These are phyloP conservation scores for Centropus bengalensis DNA, from an alignment of 2,113 vertebrate genomes.

Conservation along the genomic window DNA sequence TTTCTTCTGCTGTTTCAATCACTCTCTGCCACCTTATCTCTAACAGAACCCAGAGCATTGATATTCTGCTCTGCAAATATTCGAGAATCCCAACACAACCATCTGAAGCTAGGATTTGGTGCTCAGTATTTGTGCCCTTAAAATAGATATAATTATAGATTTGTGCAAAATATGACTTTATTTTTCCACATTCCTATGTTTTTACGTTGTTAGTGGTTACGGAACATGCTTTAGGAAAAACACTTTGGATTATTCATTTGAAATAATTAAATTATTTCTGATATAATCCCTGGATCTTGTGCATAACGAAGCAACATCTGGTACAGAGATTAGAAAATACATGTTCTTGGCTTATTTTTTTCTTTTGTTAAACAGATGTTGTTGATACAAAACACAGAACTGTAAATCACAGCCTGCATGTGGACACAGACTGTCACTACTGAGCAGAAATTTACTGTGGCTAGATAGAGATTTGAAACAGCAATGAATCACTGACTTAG, in stretches of 20 bases:
- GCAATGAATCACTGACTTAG: constrained; percentile 52
- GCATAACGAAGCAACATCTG: constrained; percentile 49
- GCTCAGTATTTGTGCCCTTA: neutral
- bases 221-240: constrained; percentile 22
- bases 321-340: constrained; percentile 42
- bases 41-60: neutral
- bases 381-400: constrained; percentile 54
- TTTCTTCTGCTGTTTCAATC: neutral
- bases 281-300: constrained; percentile 44
- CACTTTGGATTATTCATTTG: constrained; percentile 21
- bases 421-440: constrained; percentile 60
- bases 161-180: neutral
- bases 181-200: constrained; percentile 24
- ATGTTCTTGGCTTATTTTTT: constrained; percentile 38
- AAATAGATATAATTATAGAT: neutral
- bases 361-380: constrained; percentile 66
- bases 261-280: constrained; percentile 58
- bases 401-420: constrained; percentile 60
- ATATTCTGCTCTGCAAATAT: neutral
- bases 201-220: constrained; percentile 34
- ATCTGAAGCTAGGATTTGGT: neutral
- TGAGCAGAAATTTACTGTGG: constrained; percentile 55
- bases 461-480: constrained; percentile 55
- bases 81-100: neutral
- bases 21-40: neutral